A percentile compares a stretch with the other conserved stretches of the same genome.
Conservation (phyloP, 2,113 vertebrate genomes). For the Hiodon alosoides region DNA sequence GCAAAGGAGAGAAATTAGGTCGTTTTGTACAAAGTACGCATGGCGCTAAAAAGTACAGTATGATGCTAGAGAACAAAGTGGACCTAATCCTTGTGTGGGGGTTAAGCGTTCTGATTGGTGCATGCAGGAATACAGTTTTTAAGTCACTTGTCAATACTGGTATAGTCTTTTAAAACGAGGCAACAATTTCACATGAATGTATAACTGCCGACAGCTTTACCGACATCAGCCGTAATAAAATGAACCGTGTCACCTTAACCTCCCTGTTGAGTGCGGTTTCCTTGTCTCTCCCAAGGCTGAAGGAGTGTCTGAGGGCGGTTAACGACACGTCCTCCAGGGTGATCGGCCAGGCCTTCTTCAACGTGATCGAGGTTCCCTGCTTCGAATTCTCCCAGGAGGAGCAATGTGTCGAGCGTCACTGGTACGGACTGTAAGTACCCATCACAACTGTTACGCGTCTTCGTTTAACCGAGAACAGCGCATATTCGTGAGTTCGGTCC, state of each 20-base stretch:
- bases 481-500: background rate
- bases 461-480: background rate
- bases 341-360: conserved; percentile 82
- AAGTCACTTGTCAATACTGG: too few relatives aligned
- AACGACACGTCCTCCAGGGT: conserved; percentile 78
- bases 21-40: background rate
- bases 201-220: too few relatives aligned
- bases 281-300: conserved; percentile 63
- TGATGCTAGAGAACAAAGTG: background rate
- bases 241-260: background rate
- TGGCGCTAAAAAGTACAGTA: background rate
- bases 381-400: conserved; percentile 74
- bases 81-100: too few relatives aligned
- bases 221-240: too few relatives aligned
- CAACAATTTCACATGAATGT: too few relatives aligned
- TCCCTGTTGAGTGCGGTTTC: background rate
- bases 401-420: conserved; percentile 77
- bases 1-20: background rate
- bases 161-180: too few relatives aligned
- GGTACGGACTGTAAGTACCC: conserved; percentile 83
- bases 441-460: background rate
- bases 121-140: too few relatives aligned
- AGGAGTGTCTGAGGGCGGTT: conserved; percentile 67
- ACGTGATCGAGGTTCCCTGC: conserved; percentile 80
- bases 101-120: too few relatives aligned